Conservation (phyloP, 2,888 invertebrate species). For the Agrotis segetum region DNA sequence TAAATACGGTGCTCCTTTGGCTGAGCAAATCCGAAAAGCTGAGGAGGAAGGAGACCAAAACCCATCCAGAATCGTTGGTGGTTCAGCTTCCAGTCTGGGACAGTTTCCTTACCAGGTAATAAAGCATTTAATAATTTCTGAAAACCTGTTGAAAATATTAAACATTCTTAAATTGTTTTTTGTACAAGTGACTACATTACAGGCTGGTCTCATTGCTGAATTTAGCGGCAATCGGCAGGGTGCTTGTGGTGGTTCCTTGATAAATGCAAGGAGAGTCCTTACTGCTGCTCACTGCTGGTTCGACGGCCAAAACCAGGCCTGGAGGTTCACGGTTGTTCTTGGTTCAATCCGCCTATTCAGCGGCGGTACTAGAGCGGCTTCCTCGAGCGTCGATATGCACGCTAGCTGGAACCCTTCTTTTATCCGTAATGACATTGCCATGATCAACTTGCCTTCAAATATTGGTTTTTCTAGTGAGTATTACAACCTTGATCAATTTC, state of each 20-base stretch:
- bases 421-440: slow-evolving; percentile 76
- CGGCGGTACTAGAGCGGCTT: slow-evolving; percentile 38
- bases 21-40: slow-evolving; percentile 59
- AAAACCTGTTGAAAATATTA: background rate
- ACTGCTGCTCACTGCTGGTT: slow-evolving; percentile 54
- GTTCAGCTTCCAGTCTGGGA: slow-evolving; percentile 50
- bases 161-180: background rate
- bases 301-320: slow-evolving; percentile 32
- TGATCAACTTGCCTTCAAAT: slow-evolving; percentile 65
- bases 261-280: slow-evolving; percentile 70
- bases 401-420: slow-evolving; percentile 71
- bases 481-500: too few species aligned
- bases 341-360: slow-evolving; percentile 32
- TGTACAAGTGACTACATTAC: background rate
- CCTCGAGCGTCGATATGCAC: slow-evolving; percentile 70
- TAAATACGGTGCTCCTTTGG: slow-evolving; percentile 63
- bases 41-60: slow-evolving; percentile 45
- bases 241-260: slow-evolving; percentile 76
- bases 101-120: slow-evolving; percentile 66
- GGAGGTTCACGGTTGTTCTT: slow-evolving; percentile 35
- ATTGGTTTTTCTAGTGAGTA: slow-evolving; percentile 67
- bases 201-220: slow-evolving; percentile 66
- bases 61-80: slow-evolving; percentile 65
- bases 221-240: background rate
- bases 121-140: background rate